Evolutionary conservation across 2,888 invertebrate genomes (phyloP), one percentile per base, ranked within the genome.

Genomic region (Apomyelois bistriatella): DNA sequence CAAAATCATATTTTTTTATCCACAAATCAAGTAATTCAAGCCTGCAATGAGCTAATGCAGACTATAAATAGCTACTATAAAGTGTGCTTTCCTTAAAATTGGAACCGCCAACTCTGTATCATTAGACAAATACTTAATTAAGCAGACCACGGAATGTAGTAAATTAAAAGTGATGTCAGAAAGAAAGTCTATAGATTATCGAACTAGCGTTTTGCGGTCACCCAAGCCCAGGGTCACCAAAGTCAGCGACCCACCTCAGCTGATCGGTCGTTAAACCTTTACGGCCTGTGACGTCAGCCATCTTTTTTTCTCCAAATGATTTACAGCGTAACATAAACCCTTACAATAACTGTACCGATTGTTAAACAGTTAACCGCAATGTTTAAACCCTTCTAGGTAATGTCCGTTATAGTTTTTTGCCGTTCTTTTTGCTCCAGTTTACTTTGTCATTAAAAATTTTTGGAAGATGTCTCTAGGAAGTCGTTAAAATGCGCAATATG

Each of bases 341-440:
- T 76, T 68, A 80, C 85, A 83, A 86, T 88, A 89, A 89, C 88
- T 82, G 89, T 86, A 83, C 80, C 80, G 76, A 88, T 89, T 89
- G 87, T 87, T 87, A 79, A 82, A 88, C 87, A 80, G 82, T 83
- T 84, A 87, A 89, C 89, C 90, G 85, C 89, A 89, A 85, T 84
- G 80, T 82, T 85, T 81, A 81, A 87, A 86, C 85, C 87, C 85
- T 82, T 89, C 86, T 86, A 85, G 85, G 86, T 87, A 86, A 74
- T 68, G 66, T 58, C 74, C 72, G 75, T 76, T 76, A 78, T 72
- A 66, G 65, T 68, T 70, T 70, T 74, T 72, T 67, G 70, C 60
- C 55, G 46, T 51, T 55, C 61, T 85, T 87, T 88, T 86, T 89
- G 88, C 90, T 88, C 88, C 69, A 88, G 75, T 87, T 90, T 77